These are phyloP conservation scores for Hypanus sabinus DNA, from an alignment of 2,113 vertebrate species.

Conservation along the genomic window DNA sequence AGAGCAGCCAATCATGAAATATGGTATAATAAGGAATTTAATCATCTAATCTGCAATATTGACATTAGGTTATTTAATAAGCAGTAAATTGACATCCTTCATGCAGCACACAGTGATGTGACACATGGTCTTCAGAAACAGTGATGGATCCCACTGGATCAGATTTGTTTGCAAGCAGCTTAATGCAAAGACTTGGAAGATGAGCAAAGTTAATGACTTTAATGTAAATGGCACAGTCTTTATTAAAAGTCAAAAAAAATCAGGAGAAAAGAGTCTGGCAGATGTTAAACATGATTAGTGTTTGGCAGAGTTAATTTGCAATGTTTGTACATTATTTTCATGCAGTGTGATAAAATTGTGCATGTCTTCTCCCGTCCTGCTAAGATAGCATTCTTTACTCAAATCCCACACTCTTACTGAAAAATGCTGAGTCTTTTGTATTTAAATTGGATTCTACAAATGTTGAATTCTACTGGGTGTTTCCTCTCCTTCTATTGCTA, in stretches of 20 bases:
- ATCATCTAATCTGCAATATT: not conserved
- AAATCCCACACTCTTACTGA: not conserved
- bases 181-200: not conserved
- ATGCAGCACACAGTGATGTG: not conserved
- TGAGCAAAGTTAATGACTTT: slow-evolving; percentile 1
- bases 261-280: not conserved
- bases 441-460: not conserved
- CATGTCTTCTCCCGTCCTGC: not conserved
- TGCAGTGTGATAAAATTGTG: not conserved
- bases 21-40: not conserved
- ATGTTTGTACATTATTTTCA: not conserved
- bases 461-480: not conserved
- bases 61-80: slow-evolving; percentile 30
- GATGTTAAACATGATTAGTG: not conserved
- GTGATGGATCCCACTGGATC: not conserved
- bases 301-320: not conserved
- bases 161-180: not conserved
- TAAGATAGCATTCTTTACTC: not conserved
- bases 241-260: not conserved
- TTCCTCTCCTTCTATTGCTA: no score
- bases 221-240: not conserved
- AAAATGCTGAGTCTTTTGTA: not conserved
- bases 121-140: not conserved
- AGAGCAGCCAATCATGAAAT: not conserved
- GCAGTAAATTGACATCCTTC: not conserved